These are phyloP conservation scores for Amaurobius ferox DNA, from an alignment of 2,888 invertebrate species.

Conservation along the genomic window DNA sequence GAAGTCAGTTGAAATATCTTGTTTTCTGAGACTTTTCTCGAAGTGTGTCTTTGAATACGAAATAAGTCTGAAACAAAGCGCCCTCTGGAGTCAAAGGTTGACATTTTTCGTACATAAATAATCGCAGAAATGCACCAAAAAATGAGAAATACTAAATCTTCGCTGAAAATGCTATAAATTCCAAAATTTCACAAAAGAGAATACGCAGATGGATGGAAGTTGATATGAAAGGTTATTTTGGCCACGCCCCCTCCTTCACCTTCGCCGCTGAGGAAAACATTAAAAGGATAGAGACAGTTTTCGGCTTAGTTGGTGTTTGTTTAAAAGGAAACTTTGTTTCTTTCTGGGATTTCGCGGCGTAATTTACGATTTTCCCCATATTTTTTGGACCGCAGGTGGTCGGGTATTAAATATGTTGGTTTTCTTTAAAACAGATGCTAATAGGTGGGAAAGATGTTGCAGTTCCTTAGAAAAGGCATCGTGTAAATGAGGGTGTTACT, in stretches of 20 bases:
- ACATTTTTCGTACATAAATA: conserved; percentile 47
- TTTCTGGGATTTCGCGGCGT: too few relatives aligned
- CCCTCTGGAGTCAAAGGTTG: conserved; percentile 33
- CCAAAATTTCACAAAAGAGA: conserved; percentile 46
- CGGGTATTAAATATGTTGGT: too few relatives aligned
- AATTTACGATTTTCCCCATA: too few relatives aligned
- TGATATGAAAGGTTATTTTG: conserved; percentile 65
- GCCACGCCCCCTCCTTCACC: conserved; percentile 28
- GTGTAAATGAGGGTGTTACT: too few relatives aligned
- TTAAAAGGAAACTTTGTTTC: conserved; percentile 8
- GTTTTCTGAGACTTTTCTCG: conserved; percentile 42
- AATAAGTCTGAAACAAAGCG: conserved; percentile 28
- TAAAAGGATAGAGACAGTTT: conserved; percentile 14
- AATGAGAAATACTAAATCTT: conserved; percentile 69
- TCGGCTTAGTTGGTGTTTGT: too few relatives aligned
- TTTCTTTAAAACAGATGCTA: too few relatives aligned
- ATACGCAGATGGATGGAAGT: conserved; percentile 40
- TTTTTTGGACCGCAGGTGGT: too few relatives aligned
- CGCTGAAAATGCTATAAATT: conserved; percentile 59
- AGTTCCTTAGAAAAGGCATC: too few relatives aligned
- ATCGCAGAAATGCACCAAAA: conserved; percentile 55
- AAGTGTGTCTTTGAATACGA: conserved; percentile 23
- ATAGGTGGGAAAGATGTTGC: too few relatives aligned
- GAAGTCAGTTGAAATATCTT: conserved; percentile 19
- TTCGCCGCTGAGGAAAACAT: neutral